Percentiles rank a stretch among this genome's conserved stretches.
Evolutionary conservation across 37 sponge, comb jelly and placozoan species (phyloP).

Genomic region (Aphrocallistes beatrix): DNA sequence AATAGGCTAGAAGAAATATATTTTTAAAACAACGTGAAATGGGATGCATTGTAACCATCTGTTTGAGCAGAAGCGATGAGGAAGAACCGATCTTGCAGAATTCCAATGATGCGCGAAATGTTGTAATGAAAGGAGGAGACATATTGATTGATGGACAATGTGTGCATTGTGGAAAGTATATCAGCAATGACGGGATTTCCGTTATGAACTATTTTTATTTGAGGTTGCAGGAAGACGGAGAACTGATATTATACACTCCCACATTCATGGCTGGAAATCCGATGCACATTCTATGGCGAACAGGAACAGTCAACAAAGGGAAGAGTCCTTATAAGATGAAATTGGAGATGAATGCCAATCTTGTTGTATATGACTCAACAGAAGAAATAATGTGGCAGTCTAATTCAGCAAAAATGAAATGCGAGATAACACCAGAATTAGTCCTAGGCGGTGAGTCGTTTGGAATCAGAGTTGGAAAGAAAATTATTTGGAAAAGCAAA

Average conservation of each 20-base stretch:
- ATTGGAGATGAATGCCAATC: not conserved
- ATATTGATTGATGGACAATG: not conserved
- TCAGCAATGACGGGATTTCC: not conserved
- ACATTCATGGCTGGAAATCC: slow-evolving; percentile 8
- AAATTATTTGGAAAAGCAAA: not conserved
- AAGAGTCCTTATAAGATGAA: not conserved
- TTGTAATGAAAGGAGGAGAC: not conserved
- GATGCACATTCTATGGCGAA: not conserved
- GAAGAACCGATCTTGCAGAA: not conserved
- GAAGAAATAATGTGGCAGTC: not conserved
- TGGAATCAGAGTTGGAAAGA: slow-evolving; percentile 13
- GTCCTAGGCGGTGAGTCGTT: not conserved
- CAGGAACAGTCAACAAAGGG: not conserved
- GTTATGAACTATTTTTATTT: not conserved
- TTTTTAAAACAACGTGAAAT: not conserved
- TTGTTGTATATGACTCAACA: not conserved
- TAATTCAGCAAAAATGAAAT: not conserved
- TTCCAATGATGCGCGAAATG: not conserved
- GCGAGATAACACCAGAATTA: not conserved
- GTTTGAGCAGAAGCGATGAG: not conserved
- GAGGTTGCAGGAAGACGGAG: not conserved
- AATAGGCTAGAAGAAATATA: not conserved
- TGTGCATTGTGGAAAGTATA: not conserved
- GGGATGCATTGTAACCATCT: not conserved
- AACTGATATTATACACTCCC: not conserved